Evolutionary conservation across 2,797 vertebrate genomes (phyloP).

Genomic region (Lemur catta): DNA sequence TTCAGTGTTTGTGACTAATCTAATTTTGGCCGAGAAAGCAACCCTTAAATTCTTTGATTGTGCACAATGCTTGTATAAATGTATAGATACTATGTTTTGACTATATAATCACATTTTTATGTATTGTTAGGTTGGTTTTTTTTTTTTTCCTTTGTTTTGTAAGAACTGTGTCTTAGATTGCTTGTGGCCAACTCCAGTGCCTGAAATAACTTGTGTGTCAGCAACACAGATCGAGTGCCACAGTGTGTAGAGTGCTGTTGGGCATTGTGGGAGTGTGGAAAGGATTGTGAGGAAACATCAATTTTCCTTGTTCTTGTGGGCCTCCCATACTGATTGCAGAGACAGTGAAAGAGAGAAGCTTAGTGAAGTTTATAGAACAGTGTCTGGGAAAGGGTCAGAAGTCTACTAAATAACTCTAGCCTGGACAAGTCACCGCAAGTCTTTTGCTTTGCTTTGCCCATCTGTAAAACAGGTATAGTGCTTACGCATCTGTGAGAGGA

Average conservation of each 20-base stretch:
- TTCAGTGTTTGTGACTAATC: constrained; percentile 48
- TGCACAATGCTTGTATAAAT: not conserved
- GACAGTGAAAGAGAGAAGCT: not conserved
- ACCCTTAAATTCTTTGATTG: not conserved
- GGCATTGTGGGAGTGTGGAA: not conserved
- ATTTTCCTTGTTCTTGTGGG: not conserved
- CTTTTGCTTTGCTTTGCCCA: constrained; percentile 56
- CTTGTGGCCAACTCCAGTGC: not conserved
- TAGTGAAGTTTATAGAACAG: not conserved
- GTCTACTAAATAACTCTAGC: not conserved
- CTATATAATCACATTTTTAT: not conserved
- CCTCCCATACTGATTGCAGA: constrained; percentile 18
- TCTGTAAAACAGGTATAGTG: not conserved
- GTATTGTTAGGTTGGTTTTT: not conserved
- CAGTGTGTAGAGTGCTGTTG: not conserved
- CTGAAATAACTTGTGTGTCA: constrained; percentile 13
- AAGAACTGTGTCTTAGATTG: constrained; percentile 7
- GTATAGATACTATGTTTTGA: not conserved
- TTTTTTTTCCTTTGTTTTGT: not conserved
- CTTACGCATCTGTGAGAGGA: not conserved
- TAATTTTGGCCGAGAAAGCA: constrained; percentile 41
- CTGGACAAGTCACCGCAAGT: constrained; percentile 12
- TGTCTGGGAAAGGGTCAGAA: not conserved
- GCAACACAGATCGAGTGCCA: not conserved
- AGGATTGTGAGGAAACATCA: constrained; percentile 6